Conservation (phyloP, 2,888 invertebrate species). For the Luperina testacea region DNA sequence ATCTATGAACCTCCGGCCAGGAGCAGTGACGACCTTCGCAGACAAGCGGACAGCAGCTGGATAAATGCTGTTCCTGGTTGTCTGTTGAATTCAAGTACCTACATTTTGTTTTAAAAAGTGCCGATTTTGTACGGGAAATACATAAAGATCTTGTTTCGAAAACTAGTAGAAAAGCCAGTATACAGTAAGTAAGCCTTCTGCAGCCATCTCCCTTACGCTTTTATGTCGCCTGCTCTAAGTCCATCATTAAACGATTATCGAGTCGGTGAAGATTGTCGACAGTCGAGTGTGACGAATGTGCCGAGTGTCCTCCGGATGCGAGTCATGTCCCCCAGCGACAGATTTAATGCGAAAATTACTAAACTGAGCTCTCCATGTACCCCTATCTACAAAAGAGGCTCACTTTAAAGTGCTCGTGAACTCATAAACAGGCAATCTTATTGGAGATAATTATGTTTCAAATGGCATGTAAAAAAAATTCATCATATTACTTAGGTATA, state of each 20-base stretch:
- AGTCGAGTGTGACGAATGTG: constrained; percentile 22
- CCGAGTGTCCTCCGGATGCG: constrained; percentile 64
- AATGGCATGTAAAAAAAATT: not conserved
- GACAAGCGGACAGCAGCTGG: not conserved
- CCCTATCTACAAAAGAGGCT: constrained; percentile 3
- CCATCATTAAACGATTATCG: constrained; percentile 56
- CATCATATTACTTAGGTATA: not conserved
- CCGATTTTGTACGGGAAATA: not conserved
- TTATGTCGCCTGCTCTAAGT: constrained; percentile 1
- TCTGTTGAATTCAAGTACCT: not conserved
- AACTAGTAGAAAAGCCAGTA: not conserved
- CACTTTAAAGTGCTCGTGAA: constrained; percentile 1
- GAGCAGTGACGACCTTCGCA: not conserved
- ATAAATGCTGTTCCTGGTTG: not conserved
- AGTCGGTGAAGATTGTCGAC: constrained; percentile 28
- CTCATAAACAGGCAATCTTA: constrained; percentile 1
- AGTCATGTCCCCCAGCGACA: constrained; percentile 41
- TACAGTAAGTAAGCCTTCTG: constrained; percentile 26
- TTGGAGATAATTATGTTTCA: not conserved
- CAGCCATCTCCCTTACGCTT: not conserved
- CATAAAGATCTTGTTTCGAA: not conserved
- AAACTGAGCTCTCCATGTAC: constrained; percentile 12
- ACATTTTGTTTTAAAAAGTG: too few species aligned
- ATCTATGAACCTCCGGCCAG: too few species aligned
- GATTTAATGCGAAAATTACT: constrained; percentile 58